A percentile compares a stretch with the other conserved stretches of the same genome.
phyloP scores from a whole-genome alignment of 2,888 invertebrate genomes.

The Protophormia terraenovae region DNA sequence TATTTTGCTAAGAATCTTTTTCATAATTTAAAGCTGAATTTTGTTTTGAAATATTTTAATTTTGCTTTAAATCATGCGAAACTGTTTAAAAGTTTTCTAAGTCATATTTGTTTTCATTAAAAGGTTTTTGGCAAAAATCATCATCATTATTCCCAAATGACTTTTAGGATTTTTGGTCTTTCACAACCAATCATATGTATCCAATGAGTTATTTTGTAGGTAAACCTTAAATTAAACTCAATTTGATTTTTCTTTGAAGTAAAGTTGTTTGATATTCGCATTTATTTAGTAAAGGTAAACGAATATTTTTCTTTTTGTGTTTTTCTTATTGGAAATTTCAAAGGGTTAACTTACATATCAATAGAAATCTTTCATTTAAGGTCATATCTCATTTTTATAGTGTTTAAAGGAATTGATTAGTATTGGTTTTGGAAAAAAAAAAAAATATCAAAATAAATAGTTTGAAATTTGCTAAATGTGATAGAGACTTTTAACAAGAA shows the following conservation, averaged over 20 bases:
- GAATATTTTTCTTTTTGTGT: background rate
- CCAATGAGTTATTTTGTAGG: background rate
- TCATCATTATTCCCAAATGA: background rate
- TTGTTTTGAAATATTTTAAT: background rate
- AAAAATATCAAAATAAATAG: too few species aligned
- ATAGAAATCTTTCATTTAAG: background rate
- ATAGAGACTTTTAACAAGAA: too few species aligned
- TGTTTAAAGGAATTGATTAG: background rate
- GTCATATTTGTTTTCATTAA: background rate
- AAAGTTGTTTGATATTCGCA: background rate
- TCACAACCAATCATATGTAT: background rate
- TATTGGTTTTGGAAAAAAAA: background rate
- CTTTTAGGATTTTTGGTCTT: background rate
- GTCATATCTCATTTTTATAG: background rate
- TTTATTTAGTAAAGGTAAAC: background rate
- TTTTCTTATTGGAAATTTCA: background rate
- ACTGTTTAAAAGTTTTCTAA: background rate
- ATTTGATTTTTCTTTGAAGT: background rate
- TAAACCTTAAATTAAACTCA: constrained; percentile 9
- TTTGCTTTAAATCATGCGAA: background rate
- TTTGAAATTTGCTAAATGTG: background rate
- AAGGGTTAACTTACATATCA: background rate
- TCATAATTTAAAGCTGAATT: too few species aligned
- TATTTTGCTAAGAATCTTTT: background rate
- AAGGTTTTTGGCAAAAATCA: background rate